Percentiles rank a stretch among this genome's conserved stretches.
Conservation (phyloP, 2,888 invertebrate species). For the Sarcophaga caerulescens region DNA sequence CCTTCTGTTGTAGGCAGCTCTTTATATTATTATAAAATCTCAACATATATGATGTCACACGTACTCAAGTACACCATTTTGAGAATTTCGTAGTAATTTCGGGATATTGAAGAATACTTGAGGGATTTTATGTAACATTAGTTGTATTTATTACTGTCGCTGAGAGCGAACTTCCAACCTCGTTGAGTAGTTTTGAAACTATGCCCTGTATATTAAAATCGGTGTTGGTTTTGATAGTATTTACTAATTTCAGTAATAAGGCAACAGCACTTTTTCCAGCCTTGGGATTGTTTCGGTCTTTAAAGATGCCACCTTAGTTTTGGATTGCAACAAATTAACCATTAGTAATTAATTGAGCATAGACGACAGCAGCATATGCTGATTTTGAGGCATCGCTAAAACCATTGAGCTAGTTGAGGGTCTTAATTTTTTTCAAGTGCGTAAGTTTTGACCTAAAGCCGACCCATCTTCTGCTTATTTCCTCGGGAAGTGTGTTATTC, state of each 20-base stretch:
- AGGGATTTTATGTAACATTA: neutral
- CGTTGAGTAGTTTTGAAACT: too few relatives aligned
- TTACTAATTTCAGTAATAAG: constrained; percentile 21
- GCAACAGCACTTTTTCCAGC: constrained; percentile 6
- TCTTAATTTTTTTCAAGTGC: too few relatives aligned
- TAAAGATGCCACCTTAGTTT: constrained; percentile 27
- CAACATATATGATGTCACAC: constrained; percentile 28
- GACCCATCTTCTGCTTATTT: too few relatives aligned
- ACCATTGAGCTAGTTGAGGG: too few relatives aligned
- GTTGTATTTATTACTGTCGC: neutral
- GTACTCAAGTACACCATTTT: constrained; percentile 11
- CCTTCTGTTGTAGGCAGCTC: neutral
- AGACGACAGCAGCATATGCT: too few relatives aligned
- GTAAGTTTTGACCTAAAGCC: too few relatives aligned
- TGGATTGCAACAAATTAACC: constrained; percentile 13
- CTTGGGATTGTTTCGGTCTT: constrained; percentile 29
- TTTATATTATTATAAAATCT: constrained; percentile 23
- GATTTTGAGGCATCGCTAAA: too few relatives aligned
- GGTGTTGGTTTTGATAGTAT: too few relatives aligned
- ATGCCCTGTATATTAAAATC: neutral
- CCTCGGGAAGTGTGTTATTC: too few relatives aligned
- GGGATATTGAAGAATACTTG: neutral
- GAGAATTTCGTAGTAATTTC: constrained; percentile 23
- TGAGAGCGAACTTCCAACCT: neutral
- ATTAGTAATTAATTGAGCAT: too few relatives aligned